Percentiles rank a stretch among this genome's conserved stretches.
Conservation (phyloP, 2,888 invertebrate genomes). For the Drepanosiphum platanoidis region DNA sequence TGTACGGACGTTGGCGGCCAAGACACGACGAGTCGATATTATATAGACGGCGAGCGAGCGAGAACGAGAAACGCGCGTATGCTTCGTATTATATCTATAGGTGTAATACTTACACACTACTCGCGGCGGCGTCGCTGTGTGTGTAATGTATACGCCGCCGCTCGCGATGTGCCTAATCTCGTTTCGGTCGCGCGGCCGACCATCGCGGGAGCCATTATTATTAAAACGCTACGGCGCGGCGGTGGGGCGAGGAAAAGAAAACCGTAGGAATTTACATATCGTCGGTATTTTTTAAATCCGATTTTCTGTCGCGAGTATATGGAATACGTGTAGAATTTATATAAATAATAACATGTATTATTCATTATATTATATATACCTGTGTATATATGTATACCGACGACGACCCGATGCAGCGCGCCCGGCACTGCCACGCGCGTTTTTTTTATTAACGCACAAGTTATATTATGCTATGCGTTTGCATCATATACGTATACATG, state of each 20-base stretch:
- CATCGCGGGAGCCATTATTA: neutral
- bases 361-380: no score
- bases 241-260: neutral
- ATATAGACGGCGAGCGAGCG: neutral
- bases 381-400: no score
- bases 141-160: neutral
- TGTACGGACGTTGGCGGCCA: neutral
- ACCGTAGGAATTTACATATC: neutral
- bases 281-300: neutral
- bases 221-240: neutral
- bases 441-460: no score
- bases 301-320: neutral
- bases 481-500: no score
- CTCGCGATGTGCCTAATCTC: neutral
- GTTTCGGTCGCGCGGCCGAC: neutral
- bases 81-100: no score
- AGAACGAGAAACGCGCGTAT: neutral
- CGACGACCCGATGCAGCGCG: no score
- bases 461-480: no score
- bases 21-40: neutral
- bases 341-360: no score
- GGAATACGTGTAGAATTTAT: no score
- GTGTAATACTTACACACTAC: no score
- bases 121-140: neutral
- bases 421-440: no score